Evolutionary conservation across 2,888 invertebrate species (phyloP).

Genomic region (Sialis fuliginosa): DNA sequence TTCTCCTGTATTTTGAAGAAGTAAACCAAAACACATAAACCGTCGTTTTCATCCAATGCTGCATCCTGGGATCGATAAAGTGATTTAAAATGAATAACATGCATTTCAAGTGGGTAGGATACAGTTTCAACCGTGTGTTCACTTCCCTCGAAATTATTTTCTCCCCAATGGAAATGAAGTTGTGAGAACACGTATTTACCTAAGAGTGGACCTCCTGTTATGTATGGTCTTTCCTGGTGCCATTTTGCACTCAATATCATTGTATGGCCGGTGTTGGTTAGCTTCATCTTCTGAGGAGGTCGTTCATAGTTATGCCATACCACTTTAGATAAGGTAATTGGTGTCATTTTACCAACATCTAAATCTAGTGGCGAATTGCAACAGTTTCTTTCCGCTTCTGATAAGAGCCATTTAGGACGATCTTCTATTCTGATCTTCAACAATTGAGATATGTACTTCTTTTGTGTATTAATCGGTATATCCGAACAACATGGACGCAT

Average conservation of each 20-base stretch:
- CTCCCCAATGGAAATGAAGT: slow-evolving; percentile 54
- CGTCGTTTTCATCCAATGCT: slow-evolving; percentile 38
- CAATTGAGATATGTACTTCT: too few species aligned
- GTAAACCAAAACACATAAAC: slow-evolving; percentile 14
- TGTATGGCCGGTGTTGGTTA: slow-evolving; percentile 49
- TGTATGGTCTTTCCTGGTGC: slow-evolving; percentile 36
- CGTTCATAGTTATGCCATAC: slow-evolving; percentile 38
- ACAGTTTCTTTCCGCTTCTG: background rate
- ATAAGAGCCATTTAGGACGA: too few species aligned
- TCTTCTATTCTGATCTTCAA: too few species aligned
- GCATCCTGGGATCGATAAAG: slow-evolving; percentile 40
- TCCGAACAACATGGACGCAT: too few species aligned
- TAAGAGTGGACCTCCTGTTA: slow-evolving; percentile 38
- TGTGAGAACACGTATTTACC: slow-evolving; percentile 45
- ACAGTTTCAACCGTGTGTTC: slow-evolving; percentile 40
- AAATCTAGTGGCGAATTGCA: background rate
- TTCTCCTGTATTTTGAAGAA: slow-evolving; percentile 29
- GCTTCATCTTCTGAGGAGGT: slow-evolving; percentile 40
- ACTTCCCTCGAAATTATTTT: slow-evolving; percentile 39
- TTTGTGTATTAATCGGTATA: too few species aligned
- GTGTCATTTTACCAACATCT: background rate
- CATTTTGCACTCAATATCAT: slow-evolving; percentile 45
- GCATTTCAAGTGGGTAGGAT: slow-evolving; percentile 43
- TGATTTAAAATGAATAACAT: slow-evolving; percentile 37
- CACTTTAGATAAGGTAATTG: slow-evolving; percentile 27